Percentiles rank a stretch among this genome's conserved stretches.
Evolutionary conservation across 2,113 vertebrate genomes (phyloP).

Genomic region (Chionodraco myersi): DNA sequence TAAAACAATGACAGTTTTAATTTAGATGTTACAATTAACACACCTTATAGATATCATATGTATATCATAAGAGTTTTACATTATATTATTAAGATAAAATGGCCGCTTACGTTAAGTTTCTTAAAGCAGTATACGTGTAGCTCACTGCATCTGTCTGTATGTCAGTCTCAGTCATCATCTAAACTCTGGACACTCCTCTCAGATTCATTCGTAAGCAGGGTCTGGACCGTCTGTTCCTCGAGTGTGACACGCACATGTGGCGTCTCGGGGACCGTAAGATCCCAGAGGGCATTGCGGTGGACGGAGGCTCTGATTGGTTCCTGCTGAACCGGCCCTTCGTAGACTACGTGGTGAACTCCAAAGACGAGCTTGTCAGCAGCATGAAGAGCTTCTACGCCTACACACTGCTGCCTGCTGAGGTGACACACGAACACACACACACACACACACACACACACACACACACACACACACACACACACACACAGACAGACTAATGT

Average conservation of each 20-base stretch:
- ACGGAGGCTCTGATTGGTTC: constrained; percentile 98
- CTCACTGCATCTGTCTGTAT: not conserved
- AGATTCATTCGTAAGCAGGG: constrained; percentile 99
- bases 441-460: not conserved
- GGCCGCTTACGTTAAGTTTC: too few species aligned
- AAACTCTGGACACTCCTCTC: not conserved
- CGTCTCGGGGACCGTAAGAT: constrained; percentile 95
- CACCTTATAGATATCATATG: too few species aligned
- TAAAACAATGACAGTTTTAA: not conserved
- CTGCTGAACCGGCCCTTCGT: constrained; percentile 94
- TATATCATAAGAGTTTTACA: too few species aligned
- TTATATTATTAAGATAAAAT: too few species aligned
- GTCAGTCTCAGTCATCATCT: not conserved
- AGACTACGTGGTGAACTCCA: constrained; percentile 93
- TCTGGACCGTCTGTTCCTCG: constrained; percentile 95
- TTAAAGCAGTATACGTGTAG: not conserved
- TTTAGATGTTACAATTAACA: not conserved
- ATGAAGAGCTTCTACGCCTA: constrained; percentile 97
- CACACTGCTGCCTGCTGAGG: constrained; percentile 96
- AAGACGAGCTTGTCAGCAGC: constrained; percentile 91
- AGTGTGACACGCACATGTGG: constrained; percentile 99
- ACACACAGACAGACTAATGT: too few species aligned
- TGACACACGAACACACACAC: constrained; percentile 63
- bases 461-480: too few species aligned
- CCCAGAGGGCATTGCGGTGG: constrained; percentile 93